Conservation (phyloP, 1,140 invertebrate species). For the Leptinotarsa texana region DNA sequence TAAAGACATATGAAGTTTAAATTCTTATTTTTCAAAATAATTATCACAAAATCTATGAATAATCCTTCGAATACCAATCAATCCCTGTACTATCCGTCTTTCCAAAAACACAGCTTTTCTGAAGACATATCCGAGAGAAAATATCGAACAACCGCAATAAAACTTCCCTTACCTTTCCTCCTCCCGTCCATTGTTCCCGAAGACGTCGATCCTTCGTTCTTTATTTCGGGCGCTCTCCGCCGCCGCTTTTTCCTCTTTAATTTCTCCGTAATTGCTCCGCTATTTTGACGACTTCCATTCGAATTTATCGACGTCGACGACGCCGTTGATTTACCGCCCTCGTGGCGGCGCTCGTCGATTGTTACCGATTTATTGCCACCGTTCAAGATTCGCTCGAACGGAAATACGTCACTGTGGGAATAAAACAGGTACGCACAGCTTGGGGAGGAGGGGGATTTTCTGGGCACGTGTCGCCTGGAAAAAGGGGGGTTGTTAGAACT, state of each 20-base stretch:
- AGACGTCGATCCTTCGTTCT: conserved; percentile 35
- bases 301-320: background rate
- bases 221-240: conserved; percentile 21
- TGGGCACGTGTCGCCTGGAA: background rate
- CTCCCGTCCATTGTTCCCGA: background rate
- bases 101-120: background rate
- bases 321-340: conserved; percentile 15
- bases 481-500: background rate
- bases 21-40: too few species aligned
- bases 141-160: conserved; percentile 6
- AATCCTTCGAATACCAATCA: too few species aligned
- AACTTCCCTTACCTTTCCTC: conserved; percentile 14
- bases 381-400: conserved; percentile 30
- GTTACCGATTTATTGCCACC: conserved; percentile 33
- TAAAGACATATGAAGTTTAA: too few species aligned
- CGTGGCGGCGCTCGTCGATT: conserved; percentile 28
- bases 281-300: conserved; percentile 23
- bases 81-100: background rate
- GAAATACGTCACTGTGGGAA: conserved; percentile 41
- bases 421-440: conserved; percentile 29
- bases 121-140: background rate
- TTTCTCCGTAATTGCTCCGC: conserved; percentile 27
- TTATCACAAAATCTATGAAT: too few species aligned
- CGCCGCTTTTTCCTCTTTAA: conserved; percentile 27
- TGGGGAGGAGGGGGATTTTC: background rate